Base-by-base conservation (phyloP, 2,888 invertebrate species). In the Hyalella azteca region DNA sequence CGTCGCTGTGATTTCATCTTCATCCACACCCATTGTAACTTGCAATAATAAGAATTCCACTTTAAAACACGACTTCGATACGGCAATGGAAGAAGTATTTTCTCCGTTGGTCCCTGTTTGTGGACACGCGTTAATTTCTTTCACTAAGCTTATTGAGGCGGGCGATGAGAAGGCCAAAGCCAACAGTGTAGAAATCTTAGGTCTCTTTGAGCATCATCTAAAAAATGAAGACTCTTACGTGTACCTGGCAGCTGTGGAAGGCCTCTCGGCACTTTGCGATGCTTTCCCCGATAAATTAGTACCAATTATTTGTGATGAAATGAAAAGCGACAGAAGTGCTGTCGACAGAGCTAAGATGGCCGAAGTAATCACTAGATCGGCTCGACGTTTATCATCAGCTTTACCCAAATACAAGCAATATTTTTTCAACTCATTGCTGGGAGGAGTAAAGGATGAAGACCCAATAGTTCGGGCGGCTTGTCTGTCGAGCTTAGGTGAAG, bases 401-500 rank as follows among this genome's bases (percentile, higher is more conserved):
- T 76, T 82, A 32, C 81, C 82, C 2, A 48, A 76, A 29, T 82
- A 81, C 73, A 76, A 78, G 39, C 40, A 73, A 32, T 29, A 59
- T 15, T 85, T 85, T 66, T 75, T 84, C 15, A 84, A 81, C 75
- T 40, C 77, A 13, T 54, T 82, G 29, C 77, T 83, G 1, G 39
- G 48, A 29, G 93, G 92, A 2, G 90, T 92, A 41, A 91, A 91
- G 85, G 93, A 94, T 87, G 87, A 90, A 3, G 94, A 95, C 87
- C 90, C 92, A 22, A 88, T 94, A 40, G 91, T 95, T 59, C 90
- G 94, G 86, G 91, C 95, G 22, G 95, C 95, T 2, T 93, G 94
- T 86, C 89, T 96, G 78, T 94, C 95, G 0, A 95, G 94, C 88
- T 89, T 96, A 60, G 95, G 93, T 0, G 94, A 95, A 88, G 90